phyloP scores from a whole-genome alignment of 2,797 vertebrate species.

The Acrossocheilus wenchowensis region DNA sequence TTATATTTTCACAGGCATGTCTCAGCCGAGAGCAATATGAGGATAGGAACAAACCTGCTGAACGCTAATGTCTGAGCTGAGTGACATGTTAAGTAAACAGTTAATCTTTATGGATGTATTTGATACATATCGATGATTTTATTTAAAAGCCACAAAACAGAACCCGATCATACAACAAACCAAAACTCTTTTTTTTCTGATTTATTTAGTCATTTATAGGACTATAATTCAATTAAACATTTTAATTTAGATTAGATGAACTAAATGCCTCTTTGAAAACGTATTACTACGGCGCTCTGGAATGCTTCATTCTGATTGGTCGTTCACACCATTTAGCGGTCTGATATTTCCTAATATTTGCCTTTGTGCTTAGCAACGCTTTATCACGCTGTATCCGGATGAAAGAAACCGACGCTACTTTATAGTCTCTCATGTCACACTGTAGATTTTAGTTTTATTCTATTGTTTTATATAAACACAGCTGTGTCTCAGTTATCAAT shows the following conservation, averaged over 20 bases:
- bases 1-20: slow-evolving; percentile 38
- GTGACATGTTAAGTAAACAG: slow-evolving; percentile 5
- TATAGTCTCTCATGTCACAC: neutral
- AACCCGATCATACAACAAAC: neutral
- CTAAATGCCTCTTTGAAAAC: neutral
- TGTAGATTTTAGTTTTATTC: neutral
- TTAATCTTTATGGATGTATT: neutral
- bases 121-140: neutral
- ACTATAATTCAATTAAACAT: neutral
- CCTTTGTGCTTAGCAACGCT: neutral
- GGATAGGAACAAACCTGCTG: slow-evolving; percentile 31
- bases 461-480: neutral
- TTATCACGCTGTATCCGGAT: neutral
- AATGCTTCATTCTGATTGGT: neutral
- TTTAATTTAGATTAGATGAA: neutral
- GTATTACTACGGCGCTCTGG: neutral
- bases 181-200: neutral
- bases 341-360: neutral
- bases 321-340: neutral
- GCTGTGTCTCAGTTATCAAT: neutral
- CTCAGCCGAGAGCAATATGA: neutral
- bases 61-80: slow-evolving; percentile 7
- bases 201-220: neutral
- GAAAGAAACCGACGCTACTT: neutral
- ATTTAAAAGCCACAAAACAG: neutral